Evolutionary conservation across 2,888 invertebrate species (phyloP), one percentile per base, ranked within the genome.

Genomic region (Pycnomerus fuliginosus): DNA sequence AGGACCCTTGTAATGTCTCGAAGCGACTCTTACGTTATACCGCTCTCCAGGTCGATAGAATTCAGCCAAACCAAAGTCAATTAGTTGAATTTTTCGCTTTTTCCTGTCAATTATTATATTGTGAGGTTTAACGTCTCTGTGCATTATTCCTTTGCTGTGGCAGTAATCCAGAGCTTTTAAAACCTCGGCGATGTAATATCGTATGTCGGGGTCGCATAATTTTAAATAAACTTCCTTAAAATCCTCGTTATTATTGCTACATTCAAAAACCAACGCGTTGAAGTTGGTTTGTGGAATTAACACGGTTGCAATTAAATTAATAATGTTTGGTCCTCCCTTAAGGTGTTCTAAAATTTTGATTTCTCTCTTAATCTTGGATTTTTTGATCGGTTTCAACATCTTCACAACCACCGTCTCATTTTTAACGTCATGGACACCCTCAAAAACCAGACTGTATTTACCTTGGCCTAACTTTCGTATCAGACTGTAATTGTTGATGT

Each of bases 111-210:
- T 64, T 22, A 72, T 68, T 11, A 72, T 68, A 45, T 72, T 72
- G 44, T 72, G 72, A 2, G 72, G 72, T 48, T 72, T 72, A 1
- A 72, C 68, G 48, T 72, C 71, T 15, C 72, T 58, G 39, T 72
- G 72, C 70, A 72, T 72, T 11, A 72, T 71, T 2, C 72, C 72
- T 38, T 62, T 62, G 34, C 70, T 69, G 48, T 73, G 73, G 40
- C 71, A 71, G 42, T 54, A 73, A 50, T 73, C 70, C 17, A 73
- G 44, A 1, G 71, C 74, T 59, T 71, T 74, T 37, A 76, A 52
- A 23, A 75, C 50, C 60, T 75, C 74, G 47, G 70, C 71, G 12
- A 74, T 57, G 52, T 76, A 76, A 58, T 62, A 74, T 22, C 67
- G 52, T 2, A 66, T 69, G 35, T 72, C 71, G 11, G 55, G 58